Percentiles rank a stretch among this genome's conserved stretches.
These are phyloP conservation scores for Lycodopsis pacificus DNA, from an alignment of 2,797 vertebrate species.

Conservation along the genomic window DNA sequence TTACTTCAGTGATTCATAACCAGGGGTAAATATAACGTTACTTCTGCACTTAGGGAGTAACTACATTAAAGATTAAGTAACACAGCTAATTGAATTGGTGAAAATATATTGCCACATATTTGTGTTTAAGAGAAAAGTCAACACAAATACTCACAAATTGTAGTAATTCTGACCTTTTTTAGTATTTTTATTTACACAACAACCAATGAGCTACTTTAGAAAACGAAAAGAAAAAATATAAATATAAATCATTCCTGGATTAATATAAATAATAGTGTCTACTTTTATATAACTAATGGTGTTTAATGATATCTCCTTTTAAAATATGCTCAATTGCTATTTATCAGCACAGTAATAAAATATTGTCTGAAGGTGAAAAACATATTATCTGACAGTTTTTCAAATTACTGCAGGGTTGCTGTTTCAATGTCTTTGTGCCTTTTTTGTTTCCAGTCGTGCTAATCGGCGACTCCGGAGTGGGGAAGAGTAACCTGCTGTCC, in stretches of 20 bases:
- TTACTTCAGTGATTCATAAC: not conserved
- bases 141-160: not conserved
- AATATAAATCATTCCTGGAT: too few relatives aligned
- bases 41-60: not conserved
- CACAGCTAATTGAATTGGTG: not conserved
- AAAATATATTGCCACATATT: not conserved
- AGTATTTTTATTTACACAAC: not conserved
- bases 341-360: not conserved
- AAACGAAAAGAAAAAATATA: not conserved
- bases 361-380: not conserved
- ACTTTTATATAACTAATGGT: not conserved
- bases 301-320: not conserved
- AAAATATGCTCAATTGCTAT: not conserved
- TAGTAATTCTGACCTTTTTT: not conserved
- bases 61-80: not conserved
- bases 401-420: not conserved
- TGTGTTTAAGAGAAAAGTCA: not conserved
- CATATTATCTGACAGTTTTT: not conserved
- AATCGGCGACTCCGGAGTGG: slow-evolving; percentile 96
- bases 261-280: too few relatives aligned
- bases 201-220: not conserved
- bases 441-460: slow-evolving; percentile 87
- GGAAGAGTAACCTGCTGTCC: slow-evolving; percentile 97
- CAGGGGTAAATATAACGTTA: not conserved
- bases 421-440: not conserved